Conservation (phyloP, 2,797 vertebrate genomes). For the Spizella passerina region DNA sequence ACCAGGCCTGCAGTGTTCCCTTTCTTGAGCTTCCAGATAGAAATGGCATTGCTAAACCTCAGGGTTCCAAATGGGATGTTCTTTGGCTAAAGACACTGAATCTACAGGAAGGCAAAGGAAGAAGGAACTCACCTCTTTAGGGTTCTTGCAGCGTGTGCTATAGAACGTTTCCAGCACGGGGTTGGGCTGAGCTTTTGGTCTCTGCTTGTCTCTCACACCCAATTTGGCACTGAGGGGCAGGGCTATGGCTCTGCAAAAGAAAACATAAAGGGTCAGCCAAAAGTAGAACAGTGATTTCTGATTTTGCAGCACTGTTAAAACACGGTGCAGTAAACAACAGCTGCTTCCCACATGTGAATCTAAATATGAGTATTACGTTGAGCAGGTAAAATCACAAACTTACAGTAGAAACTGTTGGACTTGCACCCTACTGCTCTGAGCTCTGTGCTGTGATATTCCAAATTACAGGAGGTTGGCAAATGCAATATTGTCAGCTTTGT, state of each 20-base stretch:
- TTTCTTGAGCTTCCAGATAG: neutral
- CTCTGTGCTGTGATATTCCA: neutral
- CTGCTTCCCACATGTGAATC: neutral
- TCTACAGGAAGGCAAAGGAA: neutral
- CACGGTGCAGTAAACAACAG: neutral
- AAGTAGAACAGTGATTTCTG: neutral
- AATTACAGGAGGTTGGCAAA: neutral
- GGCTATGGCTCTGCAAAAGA: constrained; percentile 78
- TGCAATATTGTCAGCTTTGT: neutral
- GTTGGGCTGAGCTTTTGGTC: constrained; percentile 63
- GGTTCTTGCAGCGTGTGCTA: constrained; percentile 60
- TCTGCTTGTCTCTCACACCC: constrained; percentile 80
- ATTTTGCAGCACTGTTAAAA: neutral
- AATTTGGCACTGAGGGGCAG: constrained; percentile 82
- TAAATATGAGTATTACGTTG: neutral
- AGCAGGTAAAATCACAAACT: neutral
- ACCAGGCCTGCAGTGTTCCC: neutral
- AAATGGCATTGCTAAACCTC: neutral
- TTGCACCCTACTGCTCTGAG: neutral
- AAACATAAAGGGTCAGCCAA: neutral
- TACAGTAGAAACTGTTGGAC: neutral
- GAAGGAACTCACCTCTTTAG: constrained; percentile 69
- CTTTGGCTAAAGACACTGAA: neutral
- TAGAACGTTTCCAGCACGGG: constrained; percentile 85
- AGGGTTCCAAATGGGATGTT: neutral